phyloP scores from a whole-genome alignment of 2,888 invertebrate genomes.

The Pharmacophagus antenor region DNA sequence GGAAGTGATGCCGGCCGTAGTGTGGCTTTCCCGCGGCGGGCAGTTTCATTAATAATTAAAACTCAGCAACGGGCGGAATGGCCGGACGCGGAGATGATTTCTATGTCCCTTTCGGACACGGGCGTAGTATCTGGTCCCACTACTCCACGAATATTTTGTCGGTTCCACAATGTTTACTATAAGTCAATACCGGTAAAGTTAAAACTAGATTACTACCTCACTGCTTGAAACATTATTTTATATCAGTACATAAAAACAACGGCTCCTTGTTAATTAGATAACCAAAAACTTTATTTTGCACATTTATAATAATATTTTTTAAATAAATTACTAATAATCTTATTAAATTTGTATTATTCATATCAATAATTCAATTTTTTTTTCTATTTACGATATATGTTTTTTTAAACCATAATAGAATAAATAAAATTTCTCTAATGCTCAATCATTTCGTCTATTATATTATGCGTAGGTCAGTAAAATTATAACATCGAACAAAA shows the following conservation, averaged over 20 bases:
- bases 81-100: conserved; percentile 78
- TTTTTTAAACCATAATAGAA: too few species aligned
- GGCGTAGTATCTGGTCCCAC: conserved; percentile 51
- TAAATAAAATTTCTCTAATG: neutral
- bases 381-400: too few species aligned
- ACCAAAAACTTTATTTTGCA: too few species aligned
- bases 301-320: too few species aligned
- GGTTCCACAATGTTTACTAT: neutral
- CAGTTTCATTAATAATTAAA: conserved; percentile 81
- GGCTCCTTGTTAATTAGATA: too few species aligned
- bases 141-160: conserved; percentile 4
- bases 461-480: conserved; percentile 10
- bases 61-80: conserved; percentile 73
- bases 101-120: conserved; percentile 61
- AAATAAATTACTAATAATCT: too few species aligned
- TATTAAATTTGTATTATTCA: too few species aligned
- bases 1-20: conserved; percentile 76
- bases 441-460: neutral
- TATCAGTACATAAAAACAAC: too few species aligned
- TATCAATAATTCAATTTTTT: too few species aligned
- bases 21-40: conserved; percentile 76
- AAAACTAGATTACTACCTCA: neutral
- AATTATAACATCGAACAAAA: conserved; percentile 33
- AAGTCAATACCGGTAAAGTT: neutral
- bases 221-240: too few species aligned